Percentiles rank a stretch among this genome's conserved stretches.
These are phyloP conservation scores for Salminus brasiliensis DNA, from an alignment of 2,113 vertebrate genomes.

Conservation along the genomic window DNA sequence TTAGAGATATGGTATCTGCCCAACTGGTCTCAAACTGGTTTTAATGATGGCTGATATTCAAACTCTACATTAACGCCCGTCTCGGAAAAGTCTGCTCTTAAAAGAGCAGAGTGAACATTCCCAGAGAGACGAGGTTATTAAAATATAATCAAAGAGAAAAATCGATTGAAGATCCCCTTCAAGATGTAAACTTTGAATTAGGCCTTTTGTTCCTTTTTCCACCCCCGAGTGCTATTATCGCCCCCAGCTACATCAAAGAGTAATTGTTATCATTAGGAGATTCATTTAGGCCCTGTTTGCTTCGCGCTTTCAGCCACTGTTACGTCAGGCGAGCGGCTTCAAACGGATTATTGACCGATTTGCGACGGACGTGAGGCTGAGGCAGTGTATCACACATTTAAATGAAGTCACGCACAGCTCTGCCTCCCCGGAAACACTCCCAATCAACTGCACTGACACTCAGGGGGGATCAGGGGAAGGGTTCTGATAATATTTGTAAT, in stretches of 20 bases:
- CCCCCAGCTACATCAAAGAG: constrained; percentile 35
- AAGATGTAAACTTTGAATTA: constrained; percentile 17
- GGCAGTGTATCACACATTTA: no score
- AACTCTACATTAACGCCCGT: background rate
- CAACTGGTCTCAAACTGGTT: no score
- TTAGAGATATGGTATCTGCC: no score
- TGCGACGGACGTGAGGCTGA: no score
- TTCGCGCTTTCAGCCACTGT: background rate
- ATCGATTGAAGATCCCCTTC: background rate
- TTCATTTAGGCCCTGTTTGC: background rate
- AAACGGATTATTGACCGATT: constrained; percentile 4
- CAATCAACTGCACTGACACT: no score
- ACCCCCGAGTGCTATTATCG: constrained; percentile 17
- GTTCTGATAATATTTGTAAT: no score
- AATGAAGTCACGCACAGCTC: no score
- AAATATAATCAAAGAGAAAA: background rate
- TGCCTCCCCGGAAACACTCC: no score
- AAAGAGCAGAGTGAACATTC: background rate
- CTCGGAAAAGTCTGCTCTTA: background rate
- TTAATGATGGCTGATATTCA: background rate
- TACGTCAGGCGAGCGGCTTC: constrained; percentile 6
- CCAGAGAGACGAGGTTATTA: background rate
- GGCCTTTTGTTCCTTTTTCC: constrained; percentile 10
- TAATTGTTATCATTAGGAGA: constrained; percentile 32
- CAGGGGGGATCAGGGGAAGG: no score